These are phyloP conservation scores for Ginglymostoma cirratum DNA, from an alignment of 2,113 vertebrate genomes.

Conservation along the genomic window DNA sequence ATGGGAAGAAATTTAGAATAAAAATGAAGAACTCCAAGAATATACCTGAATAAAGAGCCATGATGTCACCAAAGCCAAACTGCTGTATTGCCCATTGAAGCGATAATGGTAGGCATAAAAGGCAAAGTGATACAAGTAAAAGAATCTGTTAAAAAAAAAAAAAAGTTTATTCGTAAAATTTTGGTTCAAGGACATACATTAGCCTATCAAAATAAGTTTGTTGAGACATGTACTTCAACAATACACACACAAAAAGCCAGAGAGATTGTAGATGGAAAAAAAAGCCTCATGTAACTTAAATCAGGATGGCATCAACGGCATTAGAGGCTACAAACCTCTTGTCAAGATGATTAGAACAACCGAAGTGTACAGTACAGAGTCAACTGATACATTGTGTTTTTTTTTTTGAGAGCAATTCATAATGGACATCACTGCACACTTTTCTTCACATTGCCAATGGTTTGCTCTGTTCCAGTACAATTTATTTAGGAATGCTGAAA, in stretches of 20 bases:
- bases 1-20: not conserved
- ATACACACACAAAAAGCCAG: not conserved
- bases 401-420: not conserved
- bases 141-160: conserved; percentile 67
- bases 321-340: not conserved
- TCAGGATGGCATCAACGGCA: not conserved
- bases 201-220: not conserved
- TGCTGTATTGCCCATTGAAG: conserved; percentile 97
- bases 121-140: conserved; percentile 95
- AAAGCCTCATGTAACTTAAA: not conserved
- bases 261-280: not conserved
- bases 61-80: conserved; percentile 88
- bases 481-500: not conserved
- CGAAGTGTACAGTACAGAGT: not conserved
- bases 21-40: rapidly evolving
- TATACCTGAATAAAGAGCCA: conserved; percentile 98
- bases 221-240: not conserved
- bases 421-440: not conserved
- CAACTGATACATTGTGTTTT: not conserved
- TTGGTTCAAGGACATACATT: not conserved
- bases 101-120: conserved; percentile 98
- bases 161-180: not conserved
- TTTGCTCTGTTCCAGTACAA: not conserved
- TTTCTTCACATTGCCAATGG: not conserved
- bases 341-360: not conserved